Evolutionary conservation across 2,113 vertebrate genomes (phyloP).

Genomic region (Nematolebias whitei): DNA sequence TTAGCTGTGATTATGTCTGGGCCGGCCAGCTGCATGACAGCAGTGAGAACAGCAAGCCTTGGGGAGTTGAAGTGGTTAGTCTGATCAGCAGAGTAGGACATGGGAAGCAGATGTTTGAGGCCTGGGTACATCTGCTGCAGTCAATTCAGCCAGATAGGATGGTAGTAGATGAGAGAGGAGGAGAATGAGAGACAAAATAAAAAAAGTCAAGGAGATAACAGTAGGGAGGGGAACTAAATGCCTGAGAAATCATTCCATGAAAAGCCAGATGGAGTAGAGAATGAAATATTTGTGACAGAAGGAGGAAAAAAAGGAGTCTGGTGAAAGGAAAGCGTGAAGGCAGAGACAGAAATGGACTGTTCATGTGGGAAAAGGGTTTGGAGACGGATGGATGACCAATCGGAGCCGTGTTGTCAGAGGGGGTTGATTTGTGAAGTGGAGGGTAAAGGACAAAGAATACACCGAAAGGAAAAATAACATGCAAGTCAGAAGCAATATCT

Average conservation of each 20-base stretch:
- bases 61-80: slow-evolving; percentile 69
- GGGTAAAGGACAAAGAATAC: slow-evolving; percentile 54
- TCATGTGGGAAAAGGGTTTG: slow-evolving; percentile 44
- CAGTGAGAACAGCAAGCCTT: slow-evolving; percentile 64
- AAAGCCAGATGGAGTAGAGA: slow-evolving; percentile 42
- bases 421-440: slow-evolving; percentile 51
- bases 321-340: slow-evolving; percentile 35
- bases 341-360: slow-evolving; percentile 38
- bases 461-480: neutral
- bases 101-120: slow-evolving; percentile 76
- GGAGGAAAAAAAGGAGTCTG: slow-evolving; percentile 1
- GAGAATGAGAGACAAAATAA: neutral
- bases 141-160: slow-evolving; percentile 60
- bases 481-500: slow-evolving; percentile 6
- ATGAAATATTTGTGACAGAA: slow-evolving; percentile 43
- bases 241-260: slow-evolving; percentile 16
- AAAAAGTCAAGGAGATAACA: slow-evolving; percentile 9
- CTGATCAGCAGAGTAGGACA: slow-evolving; percentile 69
- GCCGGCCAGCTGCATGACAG: slow-evolving; percentile 70
- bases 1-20: slow-evolving; percentile 48
- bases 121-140: slow-evolving; percentile 71
- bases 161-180: slow-evolving; percentile 30
- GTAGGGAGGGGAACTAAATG: slow-evolving; percentile 24
- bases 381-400: slow-evolving; percentile 64
- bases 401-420: slow-evolving; percentile 49